Conservation (phyloP, 1,140 invertebrate species). For the Pinna nobilis region DNA sequence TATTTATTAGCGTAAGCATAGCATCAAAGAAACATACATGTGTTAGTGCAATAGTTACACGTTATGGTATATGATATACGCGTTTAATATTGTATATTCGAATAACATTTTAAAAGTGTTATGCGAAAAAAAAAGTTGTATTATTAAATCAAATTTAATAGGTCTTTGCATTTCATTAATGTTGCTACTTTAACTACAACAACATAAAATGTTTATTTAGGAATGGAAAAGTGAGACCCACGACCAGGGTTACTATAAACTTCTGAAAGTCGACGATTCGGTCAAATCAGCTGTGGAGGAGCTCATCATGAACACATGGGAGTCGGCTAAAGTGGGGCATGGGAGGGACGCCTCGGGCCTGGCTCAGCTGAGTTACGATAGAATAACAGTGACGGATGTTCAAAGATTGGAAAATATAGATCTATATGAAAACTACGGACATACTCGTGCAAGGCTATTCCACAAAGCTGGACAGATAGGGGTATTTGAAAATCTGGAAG, state of each 20-base stretch:
- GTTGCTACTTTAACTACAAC: no score
- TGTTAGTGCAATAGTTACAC: no score
- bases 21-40: no score
- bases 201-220: no score
- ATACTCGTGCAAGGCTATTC: slow-evolving; percentile 34
- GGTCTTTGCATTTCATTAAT: no score
- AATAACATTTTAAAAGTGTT: no score
- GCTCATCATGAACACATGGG: slow-evolving; percentile 40
- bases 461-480: slow-evolving; percentile 39
- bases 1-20: no score
- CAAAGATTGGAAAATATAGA: slow-evolving; percentile 50
- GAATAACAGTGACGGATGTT: slow-evolving; percentile 43
- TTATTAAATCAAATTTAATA: no score
- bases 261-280: slow-evolving; percentile 23
- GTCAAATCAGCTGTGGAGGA: slow-evolving; percentile 23
- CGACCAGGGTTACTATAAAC: slow-evolving; percentile 11
- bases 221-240: background rate
- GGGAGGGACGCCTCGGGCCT: slow-evolving; percentile 47
- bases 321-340: slow-evolving; percentile 39
- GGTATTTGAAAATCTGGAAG: slow-evolving; percentile 21
- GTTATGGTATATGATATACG: no score
- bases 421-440: slow-evolving; percentile 43
- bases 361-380: slow-evolving; percentile 9
- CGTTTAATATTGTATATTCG: no score
- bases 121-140: no score